Evolutionary conservation across 2,888 invertebrate genomes (phyloP), one percentile per base, ranked within the genome.

Genomic region (Microdon myrmicae): DNA sequence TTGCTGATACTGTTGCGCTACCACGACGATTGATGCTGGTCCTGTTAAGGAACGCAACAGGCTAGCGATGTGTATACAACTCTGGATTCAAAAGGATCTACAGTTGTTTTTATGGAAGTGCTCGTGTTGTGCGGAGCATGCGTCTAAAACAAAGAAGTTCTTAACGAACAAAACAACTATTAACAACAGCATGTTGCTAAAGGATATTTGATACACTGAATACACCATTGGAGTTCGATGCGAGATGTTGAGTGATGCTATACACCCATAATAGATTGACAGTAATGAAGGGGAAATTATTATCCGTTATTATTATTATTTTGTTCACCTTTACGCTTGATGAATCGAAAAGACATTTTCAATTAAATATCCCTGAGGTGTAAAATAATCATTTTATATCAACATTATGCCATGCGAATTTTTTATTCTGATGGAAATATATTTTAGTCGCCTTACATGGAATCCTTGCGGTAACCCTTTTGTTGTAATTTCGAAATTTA

Each of bases 11-110:
- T 43, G 20, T 23, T 16, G 3, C 10, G 2, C 23, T 41, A 7
- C 37, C 14, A 19, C 14, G 10, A 37, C 12, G 16, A 38, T 20
- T 32, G 38, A 8, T 51, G 25, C 29, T 54, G 51, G 45, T 59
- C 28, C 38, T 49, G 16, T 26, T 44, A 43, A 29, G 67, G 73
- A 75, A 77, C 76, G 78, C 77, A 77, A 77, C 77, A 77, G 77
- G 77, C 77, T 75, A 74, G 77, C 76, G 71, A 71, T 71, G 74
- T 73, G 71, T 71, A 67, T 71, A 72, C 73, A 73, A 77, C 78
- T 77, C 78, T 74, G 73, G 69, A 69, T 71, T 44, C 67, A 68
- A 70, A 38, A 67, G 60, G 69, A 66, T 67, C 66, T 49, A 68
- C 69, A 70, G 74, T 71, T 71, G 74, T 75, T 77, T 77, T 78